phyloP scores from a whole-genome alignment of 2,797 vertebrate species.

The Rhabdophis nuchalis region DNA sequence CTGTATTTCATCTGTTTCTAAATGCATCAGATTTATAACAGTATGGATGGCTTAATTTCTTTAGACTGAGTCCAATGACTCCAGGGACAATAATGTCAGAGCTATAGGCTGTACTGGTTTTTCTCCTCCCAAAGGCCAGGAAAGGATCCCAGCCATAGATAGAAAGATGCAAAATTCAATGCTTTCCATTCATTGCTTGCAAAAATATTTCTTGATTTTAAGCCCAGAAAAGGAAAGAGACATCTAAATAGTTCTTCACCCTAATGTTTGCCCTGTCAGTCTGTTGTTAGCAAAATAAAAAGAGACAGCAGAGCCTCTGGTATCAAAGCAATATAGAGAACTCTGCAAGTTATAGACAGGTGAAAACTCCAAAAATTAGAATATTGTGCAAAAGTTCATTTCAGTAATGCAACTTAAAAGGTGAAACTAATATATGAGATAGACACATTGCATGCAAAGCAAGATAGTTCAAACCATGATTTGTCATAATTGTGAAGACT shows the following conservation, averaged over 20 bases:
- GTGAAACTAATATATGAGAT: no score
- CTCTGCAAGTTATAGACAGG: neutral
- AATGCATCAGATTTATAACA: neutral
- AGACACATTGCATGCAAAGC: no score
- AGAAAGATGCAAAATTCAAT: neutral
- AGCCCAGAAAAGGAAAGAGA: neutral
- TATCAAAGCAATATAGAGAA: neutral
- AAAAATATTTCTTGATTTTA: neutral
- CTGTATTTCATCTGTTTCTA: conserved; percentile 3
- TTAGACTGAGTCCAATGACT: neutral
- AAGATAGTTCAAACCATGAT: no score
- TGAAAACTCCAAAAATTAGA: no score
- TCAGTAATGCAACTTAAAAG: no score
- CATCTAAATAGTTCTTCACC: neutral
- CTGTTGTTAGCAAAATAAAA: neutral
- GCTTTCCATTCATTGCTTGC: neutral
- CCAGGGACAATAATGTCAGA: neutral
- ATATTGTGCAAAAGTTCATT: no score
- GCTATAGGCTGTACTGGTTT: neutral
- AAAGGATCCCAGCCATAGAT: neutral
- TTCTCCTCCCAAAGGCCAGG: neutral
- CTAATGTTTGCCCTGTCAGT: neutral
- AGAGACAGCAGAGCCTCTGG: neutral
- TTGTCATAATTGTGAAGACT: no score
- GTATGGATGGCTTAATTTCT: neutral